Evolutionary conservation across 1,140 invertebrate genomes (phyloP).

Genomic region (Callitettix versicolor): DNA sequence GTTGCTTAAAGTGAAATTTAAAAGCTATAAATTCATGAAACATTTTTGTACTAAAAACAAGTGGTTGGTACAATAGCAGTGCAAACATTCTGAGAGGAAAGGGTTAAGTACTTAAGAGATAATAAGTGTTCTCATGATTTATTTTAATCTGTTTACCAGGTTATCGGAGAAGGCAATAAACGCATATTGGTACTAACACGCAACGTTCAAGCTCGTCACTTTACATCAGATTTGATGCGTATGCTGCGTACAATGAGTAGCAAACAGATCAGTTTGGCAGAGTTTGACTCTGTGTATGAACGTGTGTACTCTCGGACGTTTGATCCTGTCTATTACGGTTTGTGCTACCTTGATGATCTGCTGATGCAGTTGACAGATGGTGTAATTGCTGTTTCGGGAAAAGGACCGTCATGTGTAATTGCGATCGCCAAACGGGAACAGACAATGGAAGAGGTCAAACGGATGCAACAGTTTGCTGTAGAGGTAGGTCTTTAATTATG

Average conservation of each 20-base stretch:
- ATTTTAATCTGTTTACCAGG: constrained; percentile 47
- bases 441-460: constrained; percentile 58
- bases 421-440: constrained; percentile 70
- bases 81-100: too few species aligned
- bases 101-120: too few species aligned
- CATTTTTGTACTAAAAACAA: too few species aligned
- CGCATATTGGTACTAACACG: constrained; percentile 80
- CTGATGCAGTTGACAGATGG: constrained; percentile 60
- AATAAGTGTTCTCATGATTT: too few species aligned
- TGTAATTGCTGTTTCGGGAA: constrained; percentile 48
- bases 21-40: too few species aligned
- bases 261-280: constrained; percentile 36
- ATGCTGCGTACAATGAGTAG: constrained; percentile 69
- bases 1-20: too few species aligned
- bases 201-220: constrained; percentile 75
- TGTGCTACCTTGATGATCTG: constrained; percentile 65
- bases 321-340: constrained; percentile 70
- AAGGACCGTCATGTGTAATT: constrained; percentile 42
- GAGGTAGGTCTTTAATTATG: constrained; percentile 44
- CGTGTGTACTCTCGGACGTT: constrained; percentile 58
- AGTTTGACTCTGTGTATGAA: constrained; percentile 64
- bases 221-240: constrained; percentile 76
- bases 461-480: constrained; percentile 58
- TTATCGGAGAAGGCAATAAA: constrained; percentile 79
- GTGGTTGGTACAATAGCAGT: too few species aligned